Evolutionary conservation across 2,113 vertebrate species (phyloP), one percentile per base, ranked within the genome.

Genomic region (Aphyosemion australe): DNA sequence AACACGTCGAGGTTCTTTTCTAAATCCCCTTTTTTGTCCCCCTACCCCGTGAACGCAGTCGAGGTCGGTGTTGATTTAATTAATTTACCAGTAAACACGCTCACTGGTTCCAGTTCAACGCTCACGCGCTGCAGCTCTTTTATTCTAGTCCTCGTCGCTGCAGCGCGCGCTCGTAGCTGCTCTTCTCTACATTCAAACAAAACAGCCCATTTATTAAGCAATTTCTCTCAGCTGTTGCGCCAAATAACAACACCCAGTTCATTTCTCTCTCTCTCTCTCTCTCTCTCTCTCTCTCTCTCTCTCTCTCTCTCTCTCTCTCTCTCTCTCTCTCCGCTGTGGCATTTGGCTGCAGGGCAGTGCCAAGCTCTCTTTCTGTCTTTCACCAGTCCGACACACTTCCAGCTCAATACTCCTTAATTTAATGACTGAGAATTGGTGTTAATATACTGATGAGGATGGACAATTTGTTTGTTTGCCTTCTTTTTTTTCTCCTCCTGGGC

Each of bases 341-440:
- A 87, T 88, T 86, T 84, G 61, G 77, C 83, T 80, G 84, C 72
- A 66, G 83, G 84, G 80, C 73, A 85, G 72, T 87, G 88, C 88
- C 89, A 92, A 85, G 72, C 70, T 39, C 54, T 19, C 21, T 60
- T 55, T 53, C 73, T 32, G 70, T 68, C 74, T 61, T 75, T 76
- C 70, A 55, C 80, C 77, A 82, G 86, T 86, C 80, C 87, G 77
- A 83, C 89, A 85, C 86, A 90, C 89, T 89, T 68, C 65, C 84
- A 87, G 86, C 87, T 92, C 91, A 78, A 92, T 94, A 89, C 82
- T 76, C 79, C 80, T 87, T 90, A 92, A 92, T 91, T 90, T 91
- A 92, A 93, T 94, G 90, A 92, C 88, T 76, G 87, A 78, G 88
- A 93, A 91, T 92, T 91, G 86, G 89, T 91, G 90, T 91, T 92